These are phyloP conservation scores for Sylvilagus floridanus DNA, from an alignment of 2,797 vertebrate genomes.

Conservation along the genomic window DNA sequence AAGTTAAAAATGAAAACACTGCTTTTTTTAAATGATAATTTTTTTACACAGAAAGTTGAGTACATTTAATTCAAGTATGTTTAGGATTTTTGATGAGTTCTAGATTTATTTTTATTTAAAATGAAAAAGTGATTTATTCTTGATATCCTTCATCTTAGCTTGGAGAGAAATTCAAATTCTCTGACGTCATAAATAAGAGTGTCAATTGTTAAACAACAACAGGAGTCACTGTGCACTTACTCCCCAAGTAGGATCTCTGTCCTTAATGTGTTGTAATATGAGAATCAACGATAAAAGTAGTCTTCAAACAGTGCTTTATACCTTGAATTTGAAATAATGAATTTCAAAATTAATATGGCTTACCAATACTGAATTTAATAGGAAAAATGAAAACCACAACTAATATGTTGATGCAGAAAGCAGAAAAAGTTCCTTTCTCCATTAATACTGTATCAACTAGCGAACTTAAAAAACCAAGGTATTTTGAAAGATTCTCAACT, in stretches of 20 bases:
- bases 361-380: neutral
- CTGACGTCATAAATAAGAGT: too few relatives aligned
- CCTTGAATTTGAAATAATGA: too few relatives aligned
- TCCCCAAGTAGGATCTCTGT: too few relatives aligned
- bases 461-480: neutral
- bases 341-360: neutral
- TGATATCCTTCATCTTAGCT: neutral
- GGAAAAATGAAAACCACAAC: neutral
- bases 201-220: too few relatives aligned
- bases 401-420: neutral
- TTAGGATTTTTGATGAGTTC: neutral
- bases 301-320: too few relatives aligned
- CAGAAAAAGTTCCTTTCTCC: neutral
- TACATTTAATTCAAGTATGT: neutral
- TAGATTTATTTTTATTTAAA: conserved; percentile 31
- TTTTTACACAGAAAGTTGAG: neutral
- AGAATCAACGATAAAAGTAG: too few relatives aligned
- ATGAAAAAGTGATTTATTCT: neutral
- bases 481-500: neutral
- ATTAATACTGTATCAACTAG: neutral
- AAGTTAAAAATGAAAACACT: neutral
- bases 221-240: too few relatives aligned
- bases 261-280: too few relatives aligned
- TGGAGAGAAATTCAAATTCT: neutral
- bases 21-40: neutral